Base-by-base conservation (phyloP, 2,888 invertebrate species). In the Trypoxylon attenuatum region DNA sequence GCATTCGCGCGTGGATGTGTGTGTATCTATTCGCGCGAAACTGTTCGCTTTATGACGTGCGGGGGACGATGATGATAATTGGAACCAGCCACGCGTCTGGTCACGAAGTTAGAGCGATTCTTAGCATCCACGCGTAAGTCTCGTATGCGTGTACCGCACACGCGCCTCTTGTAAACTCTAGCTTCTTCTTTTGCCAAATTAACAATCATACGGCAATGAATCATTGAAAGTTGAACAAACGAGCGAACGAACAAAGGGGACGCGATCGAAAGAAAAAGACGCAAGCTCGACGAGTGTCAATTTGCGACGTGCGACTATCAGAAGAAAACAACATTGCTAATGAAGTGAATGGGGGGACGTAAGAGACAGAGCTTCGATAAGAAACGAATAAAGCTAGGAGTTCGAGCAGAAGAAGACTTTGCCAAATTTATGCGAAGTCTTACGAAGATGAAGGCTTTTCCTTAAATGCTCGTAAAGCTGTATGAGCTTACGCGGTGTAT, bases 401-500 rank as follows among this genome's bases (percentile, higher is more conserved):
- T 13, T 6, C 15, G 3, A 18, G 19, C 23, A 29, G 46, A 50
- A 67, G 18, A 15, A 50, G 21, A 51, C 27, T 46, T 33, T 4
- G 21, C 50, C 58, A 50, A 38, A 21, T 52, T n/a, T 33, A 23
- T 16, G 16, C 41, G 33, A 56, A 56, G 41, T 23, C 49, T 65
- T 45, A 42, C 55, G 43, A 60, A 61, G 13, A 21, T 21, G 42
- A 59, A 21, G 27, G 22, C 13, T 46, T 23, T 29, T 22, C 29
- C 47, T 13, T 54, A 65, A 62, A 65, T 62, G 51, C 51, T 62
- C 50, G 47, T 29, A 49, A 52, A 65, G 43, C 38, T 39, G 15
- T 2, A 23, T 42, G 29, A 42, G 29, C 47, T 43, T 43, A 29
- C 49, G 52, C 58, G 58, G 38, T 41, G 47, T 33, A 57, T 46